A percentile compares a stretch with the other conserved stretches of the same genome.
Evolutionary conservation across 1,140 invertebrate genomes (phyloP).

Genomic region (Listronotus oregonensis): DNA sequence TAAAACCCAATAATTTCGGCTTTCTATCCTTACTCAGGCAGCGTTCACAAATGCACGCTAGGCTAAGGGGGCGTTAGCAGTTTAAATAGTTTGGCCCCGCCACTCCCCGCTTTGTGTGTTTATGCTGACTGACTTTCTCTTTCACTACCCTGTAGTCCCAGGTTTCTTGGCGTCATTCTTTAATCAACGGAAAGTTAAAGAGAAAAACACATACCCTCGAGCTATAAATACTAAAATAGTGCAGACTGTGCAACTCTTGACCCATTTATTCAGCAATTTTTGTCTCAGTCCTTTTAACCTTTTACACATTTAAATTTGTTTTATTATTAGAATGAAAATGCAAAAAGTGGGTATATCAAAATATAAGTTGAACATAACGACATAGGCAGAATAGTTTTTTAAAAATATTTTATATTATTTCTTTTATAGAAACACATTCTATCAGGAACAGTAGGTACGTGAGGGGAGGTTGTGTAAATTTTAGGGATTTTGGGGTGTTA

Average conservation of each 20-base stretch:
- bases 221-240: no score
- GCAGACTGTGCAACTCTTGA: background rate
- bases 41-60: conserved; percentile 17
- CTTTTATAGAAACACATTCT: background rate
- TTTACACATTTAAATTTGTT: background rate
- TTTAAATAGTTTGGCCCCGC: conserved; percentile 46
- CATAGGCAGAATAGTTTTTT: no score
- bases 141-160: background rate
- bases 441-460: background rate
- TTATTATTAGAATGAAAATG: background rate
- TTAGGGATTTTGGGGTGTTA: conserved; percentile 12
- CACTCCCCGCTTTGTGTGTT: conserved; percentile 38
- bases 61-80: conserved; percentile 49
- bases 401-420: background rate
- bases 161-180: background rate
- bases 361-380: background rate
- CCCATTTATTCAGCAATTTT: conserved; percentile 4
- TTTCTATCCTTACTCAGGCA: no score
- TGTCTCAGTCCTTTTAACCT: conserved; percentile 16
- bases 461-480: conserved; percentile 10
- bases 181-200: background rate
- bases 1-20: background rate
- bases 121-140: conserved; percentile 9
- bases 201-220: conserved; percentile 5
- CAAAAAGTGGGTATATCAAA: background rate